phyloP scores from a whole-genome alignment of 2,113 vertebrate species.

The Mirounga angustirostris region DNA sequence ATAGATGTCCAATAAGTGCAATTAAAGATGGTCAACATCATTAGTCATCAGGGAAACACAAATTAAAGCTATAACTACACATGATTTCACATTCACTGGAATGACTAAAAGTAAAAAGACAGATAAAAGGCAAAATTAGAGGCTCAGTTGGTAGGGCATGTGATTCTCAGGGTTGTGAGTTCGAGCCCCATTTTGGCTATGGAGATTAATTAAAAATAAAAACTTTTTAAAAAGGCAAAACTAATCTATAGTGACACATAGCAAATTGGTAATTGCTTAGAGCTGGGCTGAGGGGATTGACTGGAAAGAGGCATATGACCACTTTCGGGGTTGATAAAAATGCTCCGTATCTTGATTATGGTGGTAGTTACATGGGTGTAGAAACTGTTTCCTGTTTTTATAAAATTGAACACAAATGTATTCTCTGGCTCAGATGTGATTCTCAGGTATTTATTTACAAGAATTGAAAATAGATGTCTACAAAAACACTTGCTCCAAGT shows the following conservation, averaged over 20 bases:
- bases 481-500: slow-evolving; percentile 21
- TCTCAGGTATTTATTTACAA: background rate
- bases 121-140: background rate
- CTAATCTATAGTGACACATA: background rate
- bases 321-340: background rate
- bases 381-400: background rate
- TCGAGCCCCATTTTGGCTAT: background rate
- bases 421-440: background rate
- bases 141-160: background rate
- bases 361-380: background rate
- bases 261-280: background rate
- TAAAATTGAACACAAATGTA: background rate
- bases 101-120: background rate
- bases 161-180: background rate
- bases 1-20: background rate
- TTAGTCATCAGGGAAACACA: slow-evolving; percentile 36
- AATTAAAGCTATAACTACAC: slow-evolving; percentile 50
- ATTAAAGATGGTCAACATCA: background rate
- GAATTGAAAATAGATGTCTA: background rate
- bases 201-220: background rate
- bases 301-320: background rate
- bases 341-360: background rate
- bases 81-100: background rate
- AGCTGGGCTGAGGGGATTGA: background rate
- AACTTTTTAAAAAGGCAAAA: background rate